Percentiles rank a stretch among this genome's conserved stretches.
These are phyloP conservation scores for Oophaga sylvatica DNA, from an alignment of 2,797 vertebrate genomes.

Conservation along the genomic window DNA sequence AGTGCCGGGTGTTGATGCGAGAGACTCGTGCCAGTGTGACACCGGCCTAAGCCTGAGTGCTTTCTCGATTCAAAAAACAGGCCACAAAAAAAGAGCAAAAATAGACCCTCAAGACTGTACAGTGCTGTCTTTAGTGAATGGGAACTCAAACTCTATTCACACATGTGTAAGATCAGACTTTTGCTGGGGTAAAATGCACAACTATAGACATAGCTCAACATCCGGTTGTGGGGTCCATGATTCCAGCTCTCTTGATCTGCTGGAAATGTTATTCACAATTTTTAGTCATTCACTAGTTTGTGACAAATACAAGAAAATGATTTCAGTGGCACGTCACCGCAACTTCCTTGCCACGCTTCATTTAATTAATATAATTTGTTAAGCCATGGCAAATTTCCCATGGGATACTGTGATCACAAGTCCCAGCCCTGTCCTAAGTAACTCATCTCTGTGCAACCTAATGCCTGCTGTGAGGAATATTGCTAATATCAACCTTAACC, in stretches of 20 bases:
- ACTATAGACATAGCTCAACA: no score
- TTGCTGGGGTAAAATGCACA: no score
- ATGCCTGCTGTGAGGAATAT: conserved; percentile 39
- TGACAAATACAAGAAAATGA: background rate
- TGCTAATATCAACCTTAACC: conserved; percentile 38
- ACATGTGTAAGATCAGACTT: no score
- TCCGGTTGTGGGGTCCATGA: no score
- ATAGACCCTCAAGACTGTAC: no score
- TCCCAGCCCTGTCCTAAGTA: conserved; percentile 38
- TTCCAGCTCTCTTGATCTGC: background rate
- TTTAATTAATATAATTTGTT: conserved; percentile 44
- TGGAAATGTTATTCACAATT: background rate
- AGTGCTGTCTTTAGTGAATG: no score
- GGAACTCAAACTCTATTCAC: no score
- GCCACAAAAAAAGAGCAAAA: no score
- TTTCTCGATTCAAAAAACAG: no score
- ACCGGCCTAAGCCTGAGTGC: no score
- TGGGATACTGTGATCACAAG: conserved; percentile 14
- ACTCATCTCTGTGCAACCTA: conserved; percentile 35
- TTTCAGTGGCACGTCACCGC: conserved; percentile 1
- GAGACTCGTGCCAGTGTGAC: no score
- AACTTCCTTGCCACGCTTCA: conserved; percentile 25
- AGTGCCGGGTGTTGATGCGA: no score
- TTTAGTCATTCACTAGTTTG: background rate
- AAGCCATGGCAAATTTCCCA: conserved; percentile 37